phyloP scores from a whole-genome alignment of 1,140 invertebrate genomes.

The Lepidurus packardi region DNA sequence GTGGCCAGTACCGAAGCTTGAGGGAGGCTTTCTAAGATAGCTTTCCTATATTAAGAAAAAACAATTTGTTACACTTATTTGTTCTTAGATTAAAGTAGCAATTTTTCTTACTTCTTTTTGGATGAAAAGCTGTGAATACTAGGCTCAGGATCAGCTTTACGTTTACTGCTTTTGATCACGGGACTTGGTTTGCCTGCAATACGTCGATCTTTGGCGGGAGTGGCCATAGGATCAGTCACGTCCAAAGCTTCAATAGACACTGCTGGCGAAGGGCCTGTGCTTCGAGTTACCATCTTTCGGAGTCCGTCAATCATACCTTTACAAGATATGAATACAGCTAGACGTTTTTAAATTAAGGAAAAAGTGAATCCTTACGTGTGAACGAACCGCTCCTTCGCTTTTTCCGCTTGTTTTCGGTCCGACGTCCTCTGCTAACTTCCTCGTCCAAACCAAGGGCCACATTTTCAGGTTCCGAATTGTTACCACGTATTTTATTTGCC shows the following conservation, averaged over 20 bases:
- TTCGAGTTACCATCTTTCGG: conserved; percentile 62
- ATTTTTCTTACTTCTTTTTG: conserved; percentile 53
- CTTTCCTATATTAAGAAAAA: conserved; percentile 38
- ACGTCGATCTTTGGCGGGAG: conserved; percentile 45
- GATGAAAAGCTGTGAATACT: conserved; percentile 43
- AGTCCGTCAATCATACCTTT: conserved; percentile 68
- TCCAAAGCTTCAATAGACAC: conserved; percentile 40
- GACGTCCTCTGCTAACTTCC: conserved; percentile 41
- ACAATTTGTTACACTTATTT: conserved; percentile 30
- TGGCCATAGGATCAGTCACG: conserved; percentile 48
- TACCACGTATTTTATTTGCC: conserved; percentile 42
- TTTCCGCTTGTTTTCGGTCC: conserved; percentile 52
- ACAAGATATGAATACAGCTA: conserved; percentile 38
- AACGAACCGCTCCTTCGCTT: conserved; percentile 73
- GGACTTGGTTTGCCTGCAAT: neutral
- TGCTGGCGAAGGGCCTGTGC: conserved; percentile 36
- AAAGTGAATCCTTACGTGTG: conserved; percentile 55
- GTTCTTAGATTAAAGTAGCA: neutral
- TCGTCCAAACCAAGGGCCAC: conserved; percentile 16
- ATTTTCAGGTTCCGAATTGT: conserved; percentile 25
- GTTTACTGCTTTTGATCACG: conserved; percentile 54
- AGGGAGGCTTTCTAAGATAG: conserved; percentile 40
- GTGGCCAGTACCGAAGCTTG: conserved; percentile 36
- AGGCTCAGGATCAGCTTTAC: conserved; percentile 38
- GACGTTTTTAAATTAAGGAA: conserved; percentile 14